Evolutionary conservation across 2,888 invertebrate genomes (phyloP), one percentile per base, ranked within the genome.

Genomic region (Ochropacha duplaris): DNA sequence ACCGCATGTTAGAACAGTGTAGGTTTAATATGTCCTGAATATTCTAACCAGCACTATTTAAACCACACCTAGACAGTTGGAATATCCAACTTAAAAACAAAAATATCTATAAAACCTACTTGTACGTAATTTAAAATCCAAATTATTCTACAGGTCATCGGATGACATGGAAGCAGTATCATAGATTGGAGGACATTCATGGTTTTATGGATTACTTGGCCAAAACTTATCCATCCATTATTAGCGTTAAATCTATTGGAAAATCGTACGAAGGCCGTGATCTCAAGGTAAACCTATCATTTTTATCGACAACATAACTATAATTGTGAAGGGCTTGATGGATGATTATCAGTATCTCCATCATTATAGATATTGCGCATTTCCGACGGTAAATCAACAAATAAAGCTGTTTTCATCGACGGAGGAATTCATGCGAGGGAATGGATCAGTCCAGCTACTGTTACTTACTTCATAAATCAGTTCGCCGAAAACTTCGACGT

Each of bases 381-480:
- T 64, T 96, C 96, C 12, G 94, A 96, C 73, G 96, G 96, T 9
- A 94, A 95, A 49, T 71, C 93, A 0, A 88, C 88, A 14, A 96
- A 95, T 68, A 95, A 95, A 60, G 96, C 96, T 0, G 89, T 96
- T 24, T 96, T 96, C 94, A 94, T 96, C 57, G 96, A 96, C 74
- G 96, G 96, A 31, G 97, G 98, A 6, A 97, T 98, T 67, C 98
- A 98, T 78, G 98, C 98, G 0, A 94, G 98, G 39, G 99, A 99
- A 93, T 99, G 97, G 97, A 97, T 97, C 68, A 96, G 96, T 55
- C 97, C 97, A 0, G 96, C 97, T 0, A 94, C 95, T 0, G 96
- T 96, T 1, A 96, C 97, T 3, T 97, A 94, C 78, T 94, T 97
- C 60, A 95, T 97, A 61, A 95, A 97, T 76, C 94, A 96, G 76